Conservation (phyloP, 2,797 vertebrate genomes). For the Pipistrellus kuhlii region DNA sequence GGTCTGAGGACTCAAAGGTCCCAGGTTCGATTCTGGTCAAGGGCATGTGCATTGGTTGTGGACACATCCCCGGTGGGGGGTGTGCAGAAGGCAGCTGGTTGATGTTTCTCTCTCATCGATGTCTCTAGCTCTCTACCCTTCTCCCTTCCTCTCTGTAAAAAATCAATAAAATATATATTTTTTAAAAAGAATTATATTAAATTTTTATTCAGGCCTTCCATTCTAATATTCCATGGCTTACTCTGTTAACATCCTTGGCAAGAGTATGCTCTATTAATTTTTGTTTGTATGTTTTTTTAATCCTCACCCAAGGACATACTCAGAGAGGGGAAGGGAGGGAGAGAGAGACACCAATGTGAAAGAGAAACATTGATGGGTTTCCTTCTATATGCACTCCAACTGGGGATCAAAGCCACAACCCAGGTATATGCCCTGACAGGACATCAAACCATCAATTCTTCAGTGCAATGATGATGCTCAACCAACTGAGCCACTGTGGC, state of each 20-base stretch:
- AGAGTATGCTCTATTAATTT: not conserved
- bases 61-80: no score
- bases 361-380: not conserved
- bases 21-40: no score
- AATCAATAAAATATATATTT: no score
- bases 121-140: no score
- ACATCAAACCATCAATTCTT: not conserved
- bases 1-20: no score
- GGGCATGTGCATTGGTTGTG: no score
- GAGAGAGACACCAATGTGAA: not conserved
- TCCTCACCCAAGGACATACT: not conserved
- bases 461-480: not conserved
- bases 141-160: no score
- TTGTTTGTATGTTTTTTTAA: not conserved
- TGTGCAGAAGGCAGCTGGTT: no score
- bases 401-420: not conserved
- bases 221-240: slow-evolving; percentile 10
- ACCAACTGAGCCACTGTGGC: not conserved
- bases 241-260: not conserved
- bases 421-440: not conserved
- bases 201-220: not conserved
- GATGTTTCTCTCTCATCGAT: no score
- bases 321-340: not conserved
- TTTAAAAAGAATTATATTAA: not conserved
- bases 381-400: not conserved